These are phyloP conservation scores for Pterocles gutturalis DNA, from an alignment of 2,113 vertebrate genomes.

Conservation along the genomic window DNA sequence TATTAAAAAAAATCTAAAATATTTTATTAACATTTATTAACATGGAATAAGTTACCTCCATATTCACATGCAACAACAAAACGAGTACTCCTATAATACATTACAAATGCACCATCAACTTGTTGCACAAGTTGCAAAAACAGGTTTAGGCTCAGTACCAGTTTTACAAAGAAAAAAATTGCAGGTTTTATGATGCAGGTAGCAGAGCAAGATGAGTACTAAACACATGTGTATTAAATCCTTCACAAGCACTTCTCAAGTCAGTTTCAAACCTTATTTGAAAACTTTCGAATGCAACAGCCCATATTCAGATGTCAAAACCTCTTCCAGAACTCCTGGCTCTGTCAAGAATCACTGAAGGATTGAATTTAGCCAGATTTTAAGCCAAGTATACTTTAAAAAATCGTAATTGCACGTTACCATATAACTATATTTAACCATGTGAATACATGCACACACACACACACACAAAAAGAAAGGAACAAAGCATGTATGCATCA, in stretches of 20 bases:
- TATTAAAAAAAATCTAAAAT: not conserved
- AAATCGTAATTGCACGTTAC: not conserved
- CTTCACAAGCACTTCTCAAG: not conserved
- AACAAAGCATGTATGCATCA: not conserved
- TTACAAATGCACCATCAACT: fast-evolving
- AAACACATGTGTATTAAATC: not conserved
- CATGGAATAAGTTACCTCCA: not conserved
- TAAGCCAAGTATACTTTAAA: not conserved
- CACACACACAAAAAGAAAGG: not conserved
- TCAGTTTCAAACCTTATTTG: not conserved
- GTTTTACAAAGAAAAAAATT: not conserved
- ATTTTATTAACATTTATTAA: not conserved
- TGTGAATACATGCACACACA: not conserved
- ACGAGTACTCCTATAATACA: not conserved
- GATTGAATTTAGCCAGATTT: not conserved
- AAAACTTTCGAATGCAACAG: not conserved
- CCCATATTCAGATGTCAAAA: not conserved
- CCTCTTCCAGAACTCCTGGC: not conserved
- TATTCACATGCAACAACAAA: not conserved
- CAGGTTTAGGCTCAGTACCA: not conserved
- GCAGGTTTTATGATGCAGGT: not conserved
- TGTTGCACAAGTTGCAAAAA: not conserved
- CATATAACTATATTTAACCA: not conserved
- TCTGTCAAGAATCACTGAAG: not conserved
- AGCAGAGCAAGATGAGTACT: not conserved